These are phyloP conservation scores for Lophura swinhoii DNA, from an alignment of 2,797 vertebrate species.

Conservation along the genomic window DNA sequence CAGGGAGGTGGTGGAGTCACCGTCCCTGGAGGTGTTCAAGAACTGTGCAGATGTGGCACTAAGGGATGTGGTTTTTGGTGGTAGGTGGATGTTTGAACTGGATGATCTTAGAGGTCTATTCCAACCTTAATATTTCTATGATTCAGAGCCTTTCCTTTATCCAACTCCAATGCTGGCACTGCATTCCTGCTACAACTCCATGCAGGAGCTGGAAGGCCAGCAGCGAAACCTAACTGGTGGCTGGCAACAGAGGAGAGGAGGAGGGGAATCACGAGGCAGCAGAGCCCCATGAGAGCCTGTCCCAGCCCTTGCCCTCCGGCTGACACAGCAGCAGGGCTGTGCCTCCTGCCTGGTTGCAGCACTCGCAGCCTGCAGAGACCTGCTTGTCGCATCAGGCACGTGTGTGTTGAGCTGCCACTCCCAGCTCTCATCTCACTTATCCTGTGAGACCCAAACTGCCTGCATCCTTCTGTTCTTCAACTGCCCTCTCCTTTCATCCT, in stretches of 20 bases:
- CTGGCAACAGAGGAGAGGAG: background rate
- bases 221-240: background rate
- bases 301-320: conserved; percentile 8
- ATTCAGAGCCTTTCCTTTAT: background rate
- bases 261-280: fast-evolving
- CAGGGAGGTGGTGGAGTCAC: no score
- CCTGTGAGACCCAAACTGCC: background rate
- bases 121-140: no score
- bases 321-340: background rate
- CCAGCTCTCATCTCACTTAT: background rate
- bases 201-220: fast-evolving
- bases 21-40: no score
- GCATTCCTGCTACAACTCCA: fast-evolving
- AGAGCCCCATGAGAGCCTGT: background rate
- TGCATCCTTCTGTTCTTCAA: background rate
- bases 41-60: no score
- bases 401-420: background rate
- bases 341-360: conserved; percentile 4
- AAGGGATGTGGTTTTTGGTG: no score
- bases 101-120: no score
- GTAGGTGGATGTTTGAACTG: no score
- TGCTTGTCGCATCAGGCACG: background rate
- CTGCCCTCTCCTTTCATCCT: background rate
- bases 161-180: background rate
- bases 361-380: background rate